Percentiles rank a stretch among this genome's conserved stretches.
Evolutionary conservation across 2,888 invertebrate genomes (phyloP).

Genomic region (Rhamphomyia laevipes): DNA sequence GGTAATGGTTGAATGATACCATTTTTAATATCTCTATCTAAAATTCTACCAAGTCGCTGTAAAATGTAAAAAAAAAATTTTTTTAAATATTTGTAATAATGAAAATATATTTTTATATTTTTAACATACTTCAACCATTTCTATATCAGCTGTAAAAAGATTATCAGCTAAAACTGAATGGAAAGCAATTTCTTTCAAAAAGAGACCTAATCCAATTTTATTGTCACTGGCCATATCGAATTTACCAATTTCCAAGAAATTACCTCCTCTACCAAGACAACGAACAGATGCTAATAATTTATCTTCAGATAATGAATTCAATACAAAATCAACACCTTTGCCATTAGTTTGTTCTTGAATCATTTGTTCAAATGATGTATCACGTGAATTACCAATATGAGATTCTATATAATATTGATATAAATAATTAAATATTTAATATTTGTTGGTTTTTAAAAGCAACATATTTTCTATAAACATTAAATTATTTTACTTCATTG

Average conservation of each 20-base stretch:
- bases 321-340: constrained; percentile 77
- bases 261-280: constrained; percentile 48
- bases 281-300: constrained; percentile 63
- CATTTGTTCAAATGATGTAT: constrained; percentile 77
- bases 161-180: constrained; percentile 68
- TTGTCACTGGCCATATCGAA: constrained; percentile 63
- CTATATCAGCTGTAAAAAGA: constrained; percentile 42
- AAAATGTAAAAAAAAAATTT: constrained; percentile 3
- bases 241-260: constrained; percentile 79
- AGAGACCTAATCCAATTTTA: constrained; percentile 49
- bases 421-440: background rate
- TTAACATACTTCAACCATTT: constrained; percentile 28
- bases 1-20: constrained; percentile 60
- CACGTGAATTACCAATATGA: constrained; percentile 79
- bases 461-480: too few species aligned
- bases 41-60: constrained; percentile 40
- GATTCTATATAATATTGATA: constrained; percentile 33
- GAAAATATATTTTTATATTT: too few species aligned
- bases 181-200: constrained; percentile 61
- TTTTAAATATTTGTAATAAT: background rate
- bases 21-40: constrained; percentile 50
- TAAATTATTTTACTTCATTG: too few species aligned
- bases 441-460: too few species aligned
- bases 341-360: constrained; percentile 70
- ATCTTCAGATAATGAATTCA: constrained; percentile 87